These are phyloP conservation scores for Corythoichthys intestinalis DNA, from an alignment of 2,113 vertebrate genomes.

Conservation along the genomic window DNA sequence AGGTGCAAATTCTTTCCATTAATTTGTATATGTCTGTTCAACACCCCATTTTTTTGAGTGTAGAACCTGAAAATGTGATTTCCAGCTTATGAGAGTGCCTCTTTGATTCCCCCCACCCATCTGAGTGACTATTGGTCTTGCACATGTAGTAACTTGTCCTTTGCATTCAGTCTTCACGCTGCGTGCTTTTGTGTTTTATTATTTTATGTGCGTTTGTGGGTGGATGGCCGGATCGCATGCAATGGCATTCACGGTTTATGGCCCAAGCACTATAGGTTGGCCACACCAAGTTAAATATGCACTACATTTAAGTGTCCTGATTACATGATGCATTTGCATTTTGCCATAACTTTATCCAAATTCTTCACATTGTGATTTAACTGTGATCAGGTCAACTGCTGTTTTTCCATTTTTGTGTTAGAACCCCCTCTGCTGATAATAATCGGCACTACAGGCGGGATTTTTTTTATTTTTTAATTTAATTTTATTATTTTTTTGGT, in stretches of 20 bases:
- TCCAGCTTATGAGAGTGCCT: constrained; percentile 37
- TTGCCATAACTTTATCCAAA: neutral
- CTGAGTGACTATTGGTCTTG: constrained; percentile 61
- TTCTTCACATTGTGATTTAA: neutral
- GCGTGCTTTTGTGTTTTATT: too few relatives aligned
- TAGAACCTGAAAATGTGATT: constrained; percentile 56
- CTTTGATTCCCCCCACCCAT: constrained; percentile 17
- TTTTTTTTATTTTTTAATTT: neutral
- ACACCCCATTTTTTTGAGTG: too few relatives aligned
- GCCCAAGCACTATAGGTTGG: too few relatives aligned
- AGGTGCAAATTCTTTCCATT: too few relatives aligned
- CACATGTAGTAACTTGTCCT: constrained; percentile 66
- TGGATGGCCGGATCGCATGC: neutral
- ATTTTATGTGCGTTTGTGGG: neutral
- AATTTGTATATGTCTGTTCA: too few relatives aligned
- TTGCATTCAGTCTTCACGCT: constrained; percentile 34
- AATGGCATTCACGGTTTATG: neutral
- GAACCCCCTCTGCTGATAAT: constrained; percentile 56
- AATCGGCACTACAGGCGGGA: constrained; percentile 7
- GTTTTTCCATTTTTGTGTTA: constrained; percentile 21
- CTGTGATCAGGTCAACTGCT: neutral
- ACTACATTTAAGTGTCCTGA: neutral
- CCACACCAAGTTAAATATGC: neutral
- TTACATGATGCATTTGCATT: neutral
- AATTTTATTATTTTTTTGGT: neutral